Evolutionary conservation across 2,797 vertebrate genomes (phyloP).

Genomic region (Dromococcyx pavoninus): DNA sequence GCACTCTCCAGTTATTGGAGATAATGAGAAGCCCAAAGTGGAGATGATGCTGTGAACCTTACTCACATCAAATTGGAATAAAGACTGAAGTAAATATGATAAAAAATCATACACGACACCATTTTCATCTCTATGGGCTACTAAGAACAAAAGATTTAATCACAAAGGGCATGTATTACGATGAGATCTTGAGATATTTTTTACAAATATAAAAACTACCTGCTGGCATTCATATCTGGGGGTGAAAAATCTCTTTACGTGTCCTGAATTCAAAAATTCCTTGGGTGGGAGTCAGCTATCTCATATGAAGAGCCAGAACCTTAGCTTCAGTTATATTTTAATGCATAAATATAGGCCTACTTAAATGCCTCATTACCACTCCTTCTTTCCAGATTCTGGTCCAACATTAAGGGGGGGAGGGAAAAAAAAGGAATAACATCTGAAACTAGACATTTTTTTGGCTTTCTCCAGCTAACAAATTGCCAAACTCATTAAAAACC

Average conservation of each 20-base stretch:
- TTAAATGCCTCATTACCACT: background rate
- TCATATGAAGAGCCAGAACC: background rate
- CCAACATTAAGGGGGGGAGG: background rate
- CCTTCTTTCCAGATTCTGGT: background rate
- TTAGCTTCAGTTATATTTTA: background rate
- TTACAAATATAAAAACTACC: background rate
- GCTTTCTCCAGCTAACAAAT: constrained; percentile 4
- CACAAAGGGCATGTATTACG: accelerated
- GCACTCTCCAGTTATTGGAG: background rate
- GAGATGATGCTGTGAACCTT: background rate
- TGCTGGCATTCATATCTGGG: background rate
- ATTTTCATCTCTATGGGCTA: background rate
- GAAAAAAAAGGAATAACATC: background rate
- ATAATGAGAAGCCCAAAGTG: background rate
- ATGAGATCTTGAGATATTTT: background rate
- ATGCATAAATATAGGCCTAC: background rate
- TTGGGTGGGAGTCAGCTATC: background rate
- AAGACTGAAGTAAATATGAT: background rate
- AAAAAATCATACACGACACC: background rate
- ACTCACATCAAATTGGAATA: background rate
- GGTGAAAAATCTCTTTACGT: background rate
- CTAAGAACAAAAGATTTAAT: background rate
- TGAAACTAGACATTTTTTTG: constrained; percentile 30
- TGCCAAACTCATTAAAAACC: constrained; percentile 42
- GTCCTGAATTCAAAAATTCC: background rate